Base-by-base conservation (phyloP, 2,888 invertebrate genomes). In the Spilarctia lutea region DNA sequence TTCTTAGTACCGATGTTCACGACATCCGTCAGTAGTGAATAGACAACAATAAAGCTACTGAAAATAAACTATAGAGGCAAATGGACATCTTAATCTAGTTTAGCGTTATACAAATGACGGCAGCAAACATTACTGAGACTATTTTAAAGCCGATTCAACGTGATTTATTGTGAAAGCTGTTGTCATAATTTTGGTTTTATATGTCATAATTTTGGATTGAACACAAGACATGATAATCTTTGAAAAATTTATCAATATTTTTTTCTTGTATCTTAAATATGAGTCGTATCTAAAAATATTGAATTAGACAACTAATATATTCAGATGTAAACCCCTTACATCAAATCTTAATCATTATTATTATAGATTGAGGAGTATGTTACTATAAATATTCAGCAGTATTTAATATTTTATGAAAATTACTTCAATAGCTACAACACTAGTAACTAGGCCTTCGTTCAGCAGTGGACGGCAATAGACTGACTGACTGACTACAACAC, bases 81-180 rank as follows among this genome's bases (percentile, higher is more conserved):
- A 77, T 85, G 76, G 82, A 76, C 81, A 74, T 75, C 75, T 75
- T 69, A 76, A 81, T 81, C 80, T 85, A 81, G 83, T 77, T 81
- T 67, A 74, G 30, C 33, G 68, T 27, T 24, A 35, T 30, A 63
- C 48, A 48, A 45, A 65, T 52, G 42, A 73, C 45, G 60, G 24
- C 27, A 39, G 48, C 10, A 42, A 24, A 63, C 18, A 33, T 71
- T 71, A 45, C 65, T 4, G 30, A 71, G 33, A 45, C 20, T 74
- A 70, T 74, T 74, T 74, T 63, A 66, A 74, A 66, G 27, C 24
- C 45, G 45, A 70, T 27, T 70, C 52, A 69, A 35, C 24, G 30
- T 73, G 65, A 35, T 48, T 52, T n/a, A 65, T 65, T 39, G 39
- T 52, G 20, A 45, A 65, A 27, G 65, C 35, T 45, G 68, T 33